These are phyloP conservation scores for Zosterops borbonicus DNA, from an alignment of 2,113 vertebrate genomes.

Conservation along the genomic window DNA sequence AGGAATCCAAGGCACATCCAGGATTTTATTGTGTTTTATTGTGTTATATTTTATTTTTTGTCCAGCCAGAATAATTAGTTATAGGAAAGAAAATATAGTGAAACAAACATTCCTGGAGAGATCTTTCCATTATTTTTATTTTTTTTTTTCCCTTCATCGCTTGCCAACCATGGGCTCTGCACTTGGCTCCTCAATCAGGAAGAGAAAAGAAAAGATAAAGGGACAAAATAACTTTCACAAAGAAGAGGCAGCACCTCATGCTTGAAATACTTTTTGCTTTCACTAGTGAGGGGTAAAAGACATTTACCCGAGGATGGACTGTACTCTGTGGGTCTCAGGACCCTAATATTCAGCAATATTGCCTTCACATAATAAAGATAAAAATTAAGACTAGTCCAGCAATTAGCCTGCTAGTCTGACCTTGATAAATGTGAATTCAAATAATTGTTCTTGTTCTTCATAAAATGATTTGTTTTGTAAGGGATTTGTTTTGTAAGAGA, in stretches of 20 bases:
- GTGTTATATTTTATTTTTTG: conserved; percentile 20
- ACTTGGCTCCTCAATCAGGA: conserved; percentile 45
- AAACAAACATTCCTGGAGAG: conserved; percentile 33
- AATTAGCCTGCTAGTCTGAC: background rate
- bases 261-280: conserved; percentile 36
- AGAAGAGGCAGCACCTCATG: background rate
- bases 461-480: background rate
- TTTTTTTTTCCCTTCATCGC: conserved; percentile 26
- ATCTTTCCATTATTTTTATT: conserved; percentile 39
- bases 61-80: conserved; percentile 66
- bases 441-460: background rate
- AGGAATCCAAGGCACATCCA: background rate
- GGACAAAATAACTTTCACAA: background rate
- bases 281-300: background rate
- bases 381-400: background rate
- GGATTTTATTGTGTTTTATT: background rate
- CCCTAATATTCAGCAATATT: background rate
- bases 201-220: conserved; percentile 41
- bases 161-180: conserved; percentile 25
- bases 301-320: background rate
- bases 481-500: no score
- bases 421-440: background rate
- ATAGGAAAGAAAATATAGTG: conserved; percentile 62
- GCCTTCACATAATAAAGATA: background rate
- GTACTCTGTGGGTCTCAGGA: background rate